phyloP scores from a whole-genome alignment of 2,113 vertebrate genomes.

The Geothlypis trichas region DNA sequence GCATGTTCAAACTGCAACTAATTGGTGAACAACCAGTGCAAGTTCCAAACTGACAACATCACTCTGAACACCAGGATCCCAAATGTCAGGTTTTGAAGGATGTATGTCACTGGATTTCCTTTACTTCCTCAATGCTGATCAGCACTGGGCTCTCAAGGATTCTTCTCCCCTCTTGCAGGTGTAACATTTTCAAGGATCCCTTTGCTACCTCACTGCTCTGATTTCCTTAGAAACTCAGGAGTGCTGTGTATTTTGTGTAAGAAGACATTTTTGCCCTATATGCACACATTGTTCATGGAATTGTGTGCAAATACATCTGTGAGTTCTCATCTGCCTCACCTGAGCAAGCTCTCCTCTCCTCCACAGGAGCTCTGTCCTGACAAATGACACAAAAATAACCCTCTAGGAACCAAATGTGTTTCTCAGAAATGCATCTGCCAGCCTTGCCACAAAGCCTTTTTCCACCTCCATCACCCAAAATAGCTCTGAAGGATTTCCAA shows the following conservation, averaged over 20 bases:
- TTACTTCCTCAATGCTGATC: neutral
- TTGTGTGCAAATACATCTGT: neutral
- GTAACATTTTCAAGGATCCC: neutral
- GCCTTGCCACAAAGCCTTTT: constrained; percentile 3
- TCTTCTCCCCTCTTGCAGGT: neutral
- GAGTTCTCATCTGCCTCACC: neutral
- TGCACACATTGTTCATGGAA: neutral
- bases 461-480: neutral
- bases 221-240: neutral
- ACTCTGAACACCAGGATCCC: neutral
- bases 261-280: neutral
- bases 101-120: neutral
- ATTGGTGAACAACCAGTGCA: neutral
- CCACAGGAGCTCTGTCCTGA: neutral
- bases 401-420: neutral
- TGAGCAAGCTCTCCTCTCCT: neutral
- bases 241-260: neutral
- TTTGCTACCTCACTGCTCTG: neutral
- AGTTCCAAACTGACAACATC: neutral
- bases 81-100: neutral
- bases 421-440: neutral
- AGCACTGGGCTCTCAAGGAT: neutral
- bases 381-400: neutral
- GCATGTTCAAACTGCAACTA: neutral
- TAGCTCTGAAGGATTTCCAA: constrained; percentile 8